Evolutionary conservation across 2,797 vertebrate genomes (phyloP), one percentile per base, ranked within the genome.

Genomic region (Dendrocincla fuliginosa): DNA sequence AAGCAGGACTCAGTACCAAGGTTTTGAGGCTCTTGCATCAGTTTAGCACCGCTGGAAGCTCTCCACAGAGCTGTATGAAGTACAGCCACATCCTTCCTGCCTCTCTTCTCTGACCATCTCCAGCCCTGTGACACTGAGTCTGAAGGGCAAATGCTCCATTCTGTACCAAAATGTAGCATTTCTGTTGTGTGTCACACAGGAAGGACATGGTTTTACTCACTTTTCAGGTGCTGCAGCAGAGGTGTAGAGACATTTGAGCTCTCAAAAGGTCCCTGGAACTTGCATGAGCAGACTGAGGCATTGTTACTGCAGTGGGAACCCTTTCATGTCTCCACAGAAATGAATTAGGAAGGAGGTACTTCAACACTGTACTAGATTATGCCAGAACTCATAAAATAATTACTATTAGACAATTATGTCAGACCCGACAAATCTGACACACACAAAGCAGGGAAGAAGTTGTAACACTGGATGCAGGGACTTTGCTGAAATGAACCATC

Each of bases 1-100:
- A 37, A 59, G 39, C 0, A 83, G 71, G 71, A 80, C 1, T 1
- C 0, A 0, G 44, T 0, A 44, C 23, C 24, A 84, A 50, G 61
- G 16, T 15, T 52, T 10, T 27, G 50, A 57, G 57, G 5, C 37
- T 8, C 24, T 23, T 73, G n/a, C 12, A 61, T 9, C 37, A 19
- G 35, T 7, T 61, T 2, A 25, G 27, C 13, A 19, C 39, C 47
- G 0, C 0, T 24, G 59, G 67, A 50, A 81, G 11, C 16, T 67
- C 64, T 59, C 35, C 44, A 33, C 4, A 53, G 83, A 30, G 9
- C 2, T 8, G 22, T 6, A 2, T 1, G 9, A 49, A 25, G 11
- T 9, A 57, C 0, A 74, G 28, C 18, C 39, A 25, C 3, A 32
- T 13, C 55, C 33, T 49, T 37, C 37, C 57, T 53, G 64, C 46